These are phyloP conservation scores for Cyphomyrus discorhynchus DNA, from an alignment of 2,113 vertebrate genomes.

Conservation along the genomic window DNA sequence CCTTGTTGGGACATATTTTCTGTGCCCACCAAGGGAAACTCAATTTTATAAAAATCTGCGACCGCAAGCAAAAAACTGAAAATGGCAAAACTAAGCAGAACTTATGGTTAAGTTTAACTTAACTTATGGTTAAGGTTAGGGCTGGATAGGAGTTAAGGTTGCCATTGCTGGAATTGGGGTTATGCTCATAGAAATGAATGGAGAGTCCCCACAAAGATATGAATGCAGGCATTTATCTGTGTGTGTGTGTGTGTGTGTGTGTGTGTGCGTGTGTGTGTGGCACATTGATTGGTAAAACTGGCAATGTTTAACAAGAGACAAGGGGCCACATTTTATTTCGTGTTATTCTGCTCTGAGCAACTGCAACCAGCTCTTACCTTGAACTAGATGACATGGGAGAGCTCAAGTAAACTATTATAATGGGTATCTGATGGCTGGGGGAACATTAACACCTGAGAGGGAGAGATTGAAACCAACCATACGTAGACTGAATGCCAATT, in stretches of 20 bases:
- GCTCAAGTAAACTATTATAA: neutral
- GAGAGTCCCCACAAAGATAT: neutral
- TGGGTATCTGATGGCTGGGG: neutral
- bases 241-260: neutral
- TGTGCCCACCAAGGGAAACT: neutral
- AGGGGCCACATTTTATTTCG: neutral
- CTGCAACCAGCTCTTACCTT: neutral
- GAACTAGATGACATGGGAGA: neutral
- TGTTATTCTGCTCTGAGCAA: neutral
- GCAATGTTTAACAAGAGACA: neutral
- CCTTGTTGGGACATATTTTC: neutral
- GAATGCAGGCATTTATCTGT: neutral
- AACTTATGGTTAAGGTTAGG: neutral
- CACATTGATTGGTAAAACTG: neutral
- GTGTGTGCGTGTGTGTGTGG: neutral
- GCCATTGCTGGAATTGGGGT: neutral
- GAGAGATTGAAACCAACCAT: neutral
- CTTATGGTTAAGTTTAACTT: neutral
- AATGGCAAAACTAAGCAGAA: neutral
- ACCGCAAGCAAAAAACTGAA: neutral
- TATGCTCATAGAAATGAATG: neutral
- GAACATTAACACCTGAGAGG: neutral
- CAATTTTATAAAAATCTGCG: neutral
- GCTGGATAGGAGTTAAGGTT: neutral
- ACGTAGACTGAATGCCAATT: neutral